These are phyloP conservation scores for Rhinichthys osculus DNA, from an alignment of 2,797 vertebrate genomes.

Conservation along the genomic window DNA sequence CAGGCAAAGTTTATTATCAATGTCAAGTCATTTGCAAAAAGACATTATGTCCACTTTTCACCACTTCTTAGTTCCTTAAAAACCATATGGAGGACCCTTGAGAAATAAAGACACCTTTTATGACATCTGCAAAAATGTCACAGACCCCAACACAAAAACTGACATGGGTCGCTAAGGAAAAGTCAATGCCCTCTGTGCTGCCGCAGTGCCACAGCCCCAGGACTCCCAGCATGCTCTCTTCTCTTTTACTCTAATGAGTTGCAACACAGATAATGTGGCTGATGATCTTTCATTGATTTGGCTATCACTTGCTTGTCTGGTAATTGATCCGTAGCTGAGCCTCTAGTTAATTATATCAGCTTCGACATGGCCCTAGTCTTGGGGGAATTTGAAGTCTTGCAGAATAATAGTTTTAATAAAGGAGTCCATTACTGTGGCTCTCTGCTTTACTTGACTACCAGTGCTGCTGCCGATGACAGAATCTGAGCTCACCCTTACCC, in stretches of 20 bases:
- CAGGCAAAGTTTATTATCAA: constrained; percentile 23
- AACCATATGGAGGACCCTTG: not conserved
- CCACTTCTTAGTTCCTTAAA: not conserved
- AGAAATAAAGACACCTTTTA: constrained; percentile 7
- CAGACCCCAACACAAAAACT: constrained; percentile 34
- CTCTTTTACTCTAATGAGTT: constrained; percentile 99
- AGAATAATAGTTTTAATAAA: constrained; percentile 99
- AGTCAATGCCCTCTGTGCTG: constrained; percentile 42
- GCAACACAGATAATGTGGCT: constrained; percentile 99
- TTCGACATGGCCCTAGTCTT: constrained; percentile 95
- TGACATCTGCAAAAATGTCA: constrained; percentile 32
- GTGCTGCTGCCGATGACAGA: constrained; percentile 56
- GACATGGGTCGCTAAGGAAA: constrained; percentile 41
- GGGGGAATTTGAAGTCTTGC: constrained; percentile 95
- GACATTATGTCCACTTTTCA: not conserved
- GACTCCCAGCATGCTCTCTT: constrained; percentile 89
- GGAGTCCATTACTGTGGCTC: constrained; percentile 91
- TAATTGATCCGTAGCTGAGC: constrained; percentile 99
- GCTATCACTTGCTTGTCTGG: constrained; percentile 99
- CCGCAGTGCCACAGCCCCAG: constrained; percentile 85
- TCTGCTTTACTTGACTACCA: constrained; percentile 78
- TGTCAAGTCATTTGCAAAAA: constrained; percentile 27
- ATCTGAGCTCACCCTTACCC: constrained; percentile 62
- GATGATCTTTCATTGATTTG: constrained; percentile 99
- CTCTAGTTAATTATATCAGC: constrained; percentile 99